Conservation (phyloP, 2,797 vertebrate species). For the Myiothlypis coronata region DNA sequence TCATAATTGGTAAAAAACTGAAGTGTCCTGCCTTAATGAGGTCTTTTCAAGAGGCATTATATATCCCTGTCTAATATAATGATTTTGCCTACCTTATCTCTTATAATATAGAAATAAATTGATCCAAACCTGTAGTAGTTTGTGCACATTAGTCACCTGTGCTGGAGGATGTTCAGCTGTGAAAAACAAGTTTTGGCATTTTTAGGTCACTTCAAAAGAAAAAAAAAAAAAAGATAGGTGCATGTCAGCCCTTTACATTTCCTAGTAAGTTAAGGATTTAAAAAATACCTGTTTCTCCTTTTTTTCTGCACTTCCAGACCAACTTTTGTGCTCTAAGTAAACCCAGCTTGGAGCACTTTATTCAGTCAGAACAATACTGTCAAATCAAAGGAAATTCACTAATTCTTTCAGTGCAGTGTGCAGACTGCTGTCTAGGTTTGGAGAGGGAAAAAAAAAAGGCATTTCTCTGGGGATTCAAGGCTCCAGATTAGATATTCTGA, state of each 20-base stretch:
- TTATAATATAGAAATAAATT: not conserved
- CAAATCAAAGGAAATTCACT: constrained; percentile 2
- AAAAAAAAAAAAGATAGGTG: not conserved
- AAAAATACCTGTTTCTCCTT: not conserved
- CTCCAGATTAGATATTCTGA: not conserved
- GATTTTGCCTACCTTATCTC: not conserved
- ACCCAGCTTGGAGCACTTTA: not conserved
- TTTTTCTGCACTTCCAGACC: not conserved
- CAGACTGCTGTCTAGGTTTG: constrained; percentile 9
- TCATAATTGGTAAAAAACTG: not conserved
- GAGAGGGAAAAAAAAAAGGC: fast-evolving
- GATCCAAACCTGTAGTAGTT: not conserved
- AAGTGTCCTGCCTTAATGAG: not conserved
- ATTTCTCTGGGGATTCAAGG: not conserved
- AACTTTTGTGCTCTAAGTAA: not conserved
- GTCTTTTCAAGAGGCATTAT: not conserved
- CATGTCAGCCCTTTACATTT: not conserved
- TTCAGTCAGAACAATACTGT: not conserved
- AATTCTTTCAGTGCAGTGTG: not conserved
- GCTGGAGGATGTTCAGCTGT: not conserved
- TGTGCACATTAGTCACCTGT: not conserved
- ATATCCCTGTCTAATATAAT: not conserved
- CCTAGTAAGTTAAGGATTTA: not conserved
- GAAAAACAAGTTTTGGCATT: not conserved
- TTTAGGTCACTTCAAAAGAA: not conserved